A percentile compares a stretch with the other conserved stretches of the same genome.
Evolutionary conservation across 2,113 vertebrate genomes (phyloP).

Genomic region (Pipa parva): DNA sequence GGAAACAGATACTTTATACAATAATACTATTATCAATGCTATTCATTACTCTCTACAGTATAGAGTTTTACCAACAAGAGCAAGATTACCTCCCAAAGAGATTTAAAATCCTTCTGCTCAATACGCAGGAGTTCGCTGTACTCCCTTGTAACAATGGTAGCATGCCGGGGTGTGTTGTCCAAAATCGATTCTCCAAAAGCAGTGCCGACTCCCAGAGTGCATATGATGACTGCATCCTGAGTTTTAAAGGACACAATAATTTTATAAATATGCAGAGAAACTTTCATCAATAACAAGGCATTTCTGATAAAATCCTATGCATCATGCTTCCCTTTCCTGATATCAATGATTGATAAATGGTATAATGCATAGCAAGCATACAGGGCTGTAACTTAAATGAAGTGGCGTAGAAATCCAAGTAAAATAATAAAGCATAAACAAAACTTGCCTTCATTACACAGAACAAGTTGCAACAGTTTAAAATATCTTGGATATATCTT

Average conservation of each 20-base stretch:
- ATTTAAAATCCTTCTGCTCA: constrained; percentile 91
- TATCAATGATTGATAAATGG: too few species aligned
- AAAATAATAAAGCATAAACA: too few species aligned
- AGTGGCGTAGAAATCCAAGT: too few species aligned
- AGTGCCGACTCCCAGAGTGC: constrained; percentile 90
- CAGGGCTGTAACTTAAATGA: too few species aligned
- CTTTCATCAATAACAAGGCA: too few species aligned
- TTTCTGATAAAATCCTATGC: too few species aligned
- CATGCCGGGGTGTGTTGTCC: constrained; percentile 94
- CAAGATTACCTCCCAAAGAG: constrained; percentile 88
- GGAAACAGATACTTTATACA: neutral
- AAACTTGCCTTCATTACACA: too few species aligned
- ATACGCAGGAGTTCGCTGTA: constrained; percentile 89
- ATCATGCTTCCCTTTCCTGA: too few species aligned
- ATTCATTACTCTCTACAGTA: neutral
- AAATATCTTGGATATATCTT: too few species aligned
- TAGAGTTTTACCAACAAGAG: constrained; percentile 34
- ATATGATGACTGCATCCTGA: constrained; percentile 93
- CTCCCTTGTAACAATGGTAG: constrained; percentile 91
- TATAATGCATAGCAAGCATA: too few species aligned
- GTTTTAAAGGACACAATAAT: constrained; percentile 37
- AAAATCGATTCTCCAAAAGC: constrained; percentile 96
- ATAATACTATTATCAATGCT: neutral
- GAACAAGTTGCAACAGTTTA: too few species aligned
- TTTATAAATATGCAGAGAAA: neutral